Evolutionary conservation across 2,113 vertebrate genomes (phyloP).

Genomic region (Tichodroma muraria): DNA sequence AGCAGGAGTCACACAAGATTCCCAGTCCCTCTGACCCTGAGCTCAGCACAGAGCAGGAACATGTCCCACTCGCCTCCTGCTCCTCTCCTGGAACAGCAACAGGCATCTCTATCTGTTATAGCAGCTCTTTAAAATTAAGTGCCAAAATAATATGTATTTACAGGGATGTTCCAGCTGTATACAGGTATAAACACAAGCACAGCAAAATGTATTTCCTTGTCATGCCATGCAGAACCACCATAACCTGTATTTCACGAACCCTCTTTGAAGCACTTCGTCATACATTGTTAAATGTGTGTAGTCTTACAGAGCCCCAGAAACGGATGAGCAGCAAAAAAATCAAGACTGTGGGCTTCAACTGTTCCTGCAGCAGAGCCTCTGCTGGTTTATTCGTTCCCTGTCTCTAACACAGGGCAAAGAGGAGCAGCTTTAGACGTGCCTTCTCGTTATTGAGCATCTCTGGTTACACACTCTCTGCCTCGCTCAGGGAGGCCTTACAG

Average conservation of each 20-base stretch:
- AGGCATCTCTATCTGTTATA: background rate
- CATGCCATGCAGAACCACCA: background rate
- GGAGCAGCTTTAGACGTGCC: background rate
- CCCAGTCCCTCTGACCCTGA: background rate
- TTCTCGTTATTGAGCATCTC: background rate
- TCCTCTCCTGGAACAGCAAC: background rate
- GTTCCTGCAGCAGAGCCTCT: background rate
- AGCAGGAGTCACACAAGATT: background rate
- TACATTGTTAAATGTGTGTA: background rate
- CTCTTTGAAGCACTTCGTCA: background rate
- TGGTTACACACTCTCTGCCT: rapidly evolving
- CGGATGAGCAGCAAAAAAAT: background rate
- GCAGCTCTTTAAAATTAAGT: background rate
- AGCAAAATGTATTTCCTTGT: background rate
- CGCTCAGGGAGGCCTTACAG: background rate
- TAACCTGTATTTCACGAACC: background rate
- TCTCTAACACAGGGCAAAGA: background rate
- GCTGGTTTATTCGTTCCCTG: background rate
- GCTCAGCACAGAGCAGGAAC: background rate
- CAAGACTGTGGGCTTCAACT: background rate
- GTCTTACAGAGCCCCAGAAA: background rate
- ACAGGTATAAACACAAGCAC: background rate
- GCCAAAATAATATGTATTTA: background rate
- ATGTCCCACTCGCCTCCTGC: background rate
- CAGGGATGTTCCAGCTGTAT: background rate